phyloP scores from a whole-genome alignment of 2,113 vertebrate species.

The Hippocampus abdominalis region DNA sequence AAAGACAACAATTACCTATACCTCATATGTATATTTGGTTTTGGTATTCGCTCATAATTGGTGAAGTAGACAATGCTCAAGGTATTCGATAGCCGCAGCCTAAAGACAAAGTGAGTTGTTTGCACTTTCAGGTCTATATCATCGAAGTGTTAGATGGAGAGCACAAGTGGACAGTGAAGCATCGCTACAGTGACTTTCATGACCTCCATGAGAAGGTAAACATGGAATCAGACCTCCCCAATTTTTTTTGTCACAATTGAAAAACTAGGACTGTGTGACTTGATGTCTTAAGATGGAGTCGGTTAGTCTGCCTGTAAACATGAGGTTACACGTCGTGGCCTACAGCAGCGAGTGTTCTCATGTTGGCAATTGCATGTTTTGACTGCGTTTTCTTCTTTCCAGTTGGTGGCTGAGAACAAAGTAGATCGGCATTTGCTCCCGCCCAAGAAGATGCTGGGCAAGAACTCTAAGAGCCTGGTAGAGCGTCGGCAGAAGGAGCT shows the following conservation, averaged over 20 bases:
- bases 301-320: background rate
- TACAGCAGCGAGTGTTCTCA: background rate
- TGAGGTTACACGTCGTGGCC: background rate
- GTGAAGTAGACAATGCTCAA: too few species aligned
- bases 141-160: constrained; percentile 85
- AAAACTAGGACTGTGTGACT: background rate
- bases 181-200: constrained; percentile 96
- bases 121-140: constrained; percentile 84
- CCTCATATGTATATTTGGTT: too few species aligned
- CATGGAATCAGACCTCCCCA: background rate
- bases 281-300: too few species aligned
- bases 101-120: background rate
- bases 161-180: constrained; percentile 91
- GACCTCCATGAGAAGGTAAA: constrained; percentile 94
- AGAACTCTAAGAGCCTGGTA: constrained; percentile 93
- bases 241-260: background rate
- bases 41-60: background rate
- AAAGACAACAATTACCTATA: too few species aligned
- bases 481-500: constrained; percentile 93
- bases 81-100: background rate
- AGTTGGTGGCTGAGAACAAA: constrained; percentile 88
- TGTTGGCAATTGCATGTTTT: too few species aligned
- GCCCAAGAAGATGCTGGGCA: constrained; percentile 96
- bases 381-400: background rate
- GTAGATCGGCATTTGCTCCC: constrained; percentile 89